Base-by-base conservation (phyloP, 2,113 vertebrate genomes). In the Anhinga rufa region DNA sequence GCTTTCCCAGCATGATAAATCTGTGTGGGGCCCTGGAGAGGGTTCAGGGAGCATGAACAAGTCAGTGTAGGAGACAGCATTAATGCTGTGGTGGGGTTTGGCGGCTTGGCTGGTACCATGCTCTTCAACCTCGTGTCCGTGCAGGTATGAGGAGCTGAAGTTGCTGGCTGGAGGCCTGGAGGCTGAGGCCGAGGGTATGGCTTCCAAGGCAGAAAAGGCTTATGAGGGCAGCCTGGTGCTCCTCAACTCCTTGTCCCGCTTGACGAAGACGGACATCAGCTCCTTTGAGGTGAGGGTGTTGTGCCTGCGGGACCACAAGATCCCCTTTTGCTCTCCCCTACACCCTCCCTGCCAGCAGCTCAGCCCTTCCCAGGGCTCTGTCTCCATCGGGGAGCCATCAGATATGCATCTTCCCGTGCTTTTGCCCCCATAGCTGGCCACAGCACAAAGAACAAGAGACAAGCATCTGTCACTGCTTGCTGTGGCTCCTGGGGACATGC, bases 161-260 rank as follows among this genome's bases (percentile, higher is more conserved):
- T 86, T 44, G 1, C 93, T 97, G 83, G 93, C 82, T 51, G 96
- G 87, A 66, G 92, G 92, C 55, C 58, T 98, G 94, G 94, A 94
- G 22, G 84, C 89, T 58, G 97, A 98, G 32, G 96, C 95, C 7
- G 83, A 92, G 6, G 90, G 91, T 29, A 57, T 88, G 18, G 95
- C 95, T 31, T 34, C 24, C 0, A 51, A 95, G 26, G 98, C 98
- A 38, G 98, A 98, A 5, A 32, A 15, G 7, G 95, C 97, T 79
- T 97, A 98, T 15, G 97, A 97, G 40, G 95, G 88, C 7, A 97
- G 98, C 78, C 93, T 97, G n/a, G 82, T 65, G 75, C 97, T 98
- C 29, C 93, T 97, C 48, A 77, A 46, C 34, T 95, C 97, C 4
- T 31, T 96, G 20, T 95, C 97, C 62, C 97, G 4, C 92, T 92